Evolutionary conservation across 1,140 invertebrate genomes (phyloP).

Genomic region (Araneus ventricosus): DNA sequence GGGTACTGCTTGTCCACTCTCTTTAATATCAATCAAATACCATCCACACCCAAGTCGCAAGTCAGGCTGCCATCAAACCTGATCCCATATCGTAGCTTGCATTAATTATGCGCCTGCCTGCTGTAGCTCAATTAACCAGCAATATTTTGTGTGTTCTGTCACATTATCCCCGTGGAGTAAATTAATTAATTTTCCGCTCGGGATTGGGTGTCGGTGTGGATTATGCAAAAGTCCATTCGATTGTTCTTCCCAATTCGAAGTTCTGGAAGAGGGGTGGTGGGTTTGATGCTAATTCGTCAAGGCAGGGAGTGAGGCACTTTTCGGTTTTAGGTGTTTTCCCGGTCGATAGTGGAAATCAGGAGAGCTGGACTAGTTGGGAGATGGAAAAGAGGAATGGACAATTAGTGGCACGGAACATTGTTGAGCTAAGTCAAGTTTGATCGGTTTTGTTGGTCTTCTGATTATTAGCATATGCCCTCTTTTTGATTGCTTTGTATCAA

Average conservation of each 20-base stretch:
- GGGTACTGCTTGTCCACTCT: neutral
- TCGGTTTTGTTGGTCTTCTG: neutral
- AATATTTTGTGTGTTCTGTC: constrained; percentile 71
- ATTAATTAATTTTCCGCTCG: constrained; percentile 60
- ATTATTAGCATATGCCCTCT: neutral
- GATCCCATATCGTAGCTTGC: constrained; percentile 26
- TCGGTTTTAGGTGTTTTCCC: neutral
- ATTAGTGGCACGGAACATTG: neutral
- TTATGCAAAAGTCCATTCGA: constrained; percentile 56
- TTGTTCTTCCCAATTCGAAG: neutral
- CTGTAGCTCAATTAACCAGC: constrained; percentile 66
- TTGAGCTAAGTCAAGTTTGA: neutral
- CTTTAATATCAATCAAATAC: constrained; percentile 34
- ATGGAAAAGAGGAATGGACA: neutral
- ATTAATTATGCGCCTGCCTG: constrained; percentile 63
- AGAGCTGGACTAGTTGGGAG: neutral
- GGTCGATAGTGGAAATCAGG: constrained; percentile 15
- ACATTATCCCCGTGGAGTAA: constrained; percentile 65
- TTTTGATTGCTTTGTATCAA: neutral
- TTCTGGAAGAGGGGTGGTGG: constrained; percentile 2
- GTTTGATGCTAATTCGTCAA: constrained; percentile 64
- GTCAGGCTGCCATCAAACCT: neutral
- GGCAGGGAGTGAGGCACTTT: constrained; percentile 4
- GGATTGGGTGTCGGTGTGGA: constrained; percentile 46
- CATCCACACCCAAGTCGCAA: constrained; percentile 13